Percentiles rank a stretch among this genome's conserved stretches.
Evolutionary conservation across 2,797 vertebrate species (phyloP).

Genomic region (Enteromius radiatus): DNA sequence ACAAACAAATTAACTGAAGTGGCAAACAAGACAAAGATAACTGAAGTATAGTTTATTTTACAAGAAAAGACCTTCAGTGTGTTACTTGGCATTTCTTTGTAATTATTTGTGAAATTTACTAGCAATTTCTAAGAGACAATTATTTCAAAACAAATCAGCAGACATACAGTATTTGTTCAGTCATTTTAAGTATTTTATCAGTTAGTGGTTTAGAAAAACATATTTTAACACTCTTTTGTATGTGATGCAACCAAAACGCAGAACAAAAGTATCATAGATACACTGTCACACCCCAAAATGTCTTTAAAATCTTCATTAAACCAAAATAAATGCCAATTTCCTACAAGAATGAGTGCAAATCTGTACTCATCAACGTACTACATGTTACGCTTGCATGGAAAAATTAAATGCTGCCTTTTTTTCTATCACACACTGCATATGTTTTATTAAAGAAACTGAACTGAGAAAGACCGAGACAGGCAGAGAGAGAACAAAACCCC

Average conservation of each 20-base stretch:
- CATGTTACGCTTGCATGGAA: not conserved
- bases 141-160: too few species aligned
- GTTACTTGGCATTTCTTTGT: not conserved
- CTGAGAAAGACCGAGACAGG: not conserved
- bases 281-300: not conserved
- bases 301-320: not conserved
- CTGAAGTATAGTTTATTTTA: not conserved
- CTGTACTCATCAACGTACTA: not conserved
- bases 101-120: not conserved
- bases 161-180: not conserved
- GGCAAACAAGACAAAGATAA: not conserved
- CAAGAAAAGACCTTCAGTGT: not conserved
- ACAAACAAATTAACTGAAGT: not conserved
- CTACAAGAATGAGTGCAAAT: not conserved
- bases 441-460: not conserved
- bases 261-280: not conserved
- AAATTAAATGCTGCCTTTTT: not conserved
- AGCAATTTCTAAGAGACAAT: too few species aligned
- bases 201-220: not conserved
- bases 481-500: not conserved
- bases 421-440: not conserved
- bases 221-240: not conserved
- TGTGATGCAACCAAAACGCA: not conserved
- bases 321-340: not conserved
- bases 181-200: not conserved